A percentile compares a stretch with the other conserved stretches of the same genome.
phyloP scores from a whole-genome alignment of 2,797 vertebrate genomes.

The Pteronotus mesoamericanus region DNA sequence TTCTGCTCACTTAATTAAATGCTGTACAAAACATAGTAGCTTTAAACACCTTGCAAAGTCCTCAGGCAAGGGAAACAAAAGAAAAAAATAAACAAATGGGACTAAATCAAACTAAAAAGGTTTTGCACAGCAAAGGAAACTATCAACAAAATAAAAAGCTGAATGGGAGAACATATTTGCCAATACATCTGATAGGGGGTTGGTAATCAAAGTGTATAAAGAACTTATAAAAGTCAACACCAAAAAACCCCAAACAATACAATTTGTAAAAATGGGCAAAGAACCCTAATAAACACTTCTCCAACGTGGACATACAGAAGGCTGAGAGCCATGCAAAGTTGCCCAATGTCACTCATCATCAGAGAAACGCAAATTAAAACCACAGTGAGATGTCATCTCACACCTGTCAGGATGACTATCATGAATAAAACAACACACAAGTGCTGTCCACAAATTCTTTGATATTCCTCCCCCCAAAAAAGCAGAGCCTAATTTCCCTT shows the following conservation, averaged over 20 bases:
- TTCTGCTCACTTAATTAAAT: slow-evolving; percentile 26
- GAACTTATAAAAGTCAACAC: neutral
- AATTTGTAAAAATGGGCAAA: neutral
- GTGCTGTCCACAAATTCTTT: neutral
- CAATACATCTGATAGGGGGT: neutral
- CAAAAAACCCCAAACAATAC: neutral
- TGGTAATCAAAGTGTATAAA: neutral
- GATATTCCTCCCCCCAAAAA: neutral
- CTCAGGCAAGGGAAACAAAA: neutral
- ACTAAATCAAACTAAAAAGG: neutral
- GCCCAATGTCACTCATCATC: neutral
- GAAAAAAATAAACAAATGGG: neutral
- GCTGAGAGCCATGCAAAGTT: neutral
- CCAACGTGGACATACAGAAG: too few species aligned
- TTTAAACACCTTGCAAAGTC: neutral
- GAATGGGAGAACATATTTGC: neutral
- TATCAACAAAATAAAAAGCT: neutral
- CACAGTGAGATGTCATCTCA: neutral
- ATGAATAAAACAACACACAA: neutral
- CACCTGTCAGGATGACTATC: neutral
- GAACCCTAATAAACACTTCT: too few species aligned
- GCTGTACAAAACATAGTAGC: neutral
- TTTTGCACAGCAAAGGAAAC: neutral
- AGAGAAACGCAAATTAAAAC: neutral
- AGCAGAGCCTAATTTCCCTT: neutral